Base-by-base conservation (phyloP, 1,140 invertebrate genomes). In the Heliconius congener region DNA sequence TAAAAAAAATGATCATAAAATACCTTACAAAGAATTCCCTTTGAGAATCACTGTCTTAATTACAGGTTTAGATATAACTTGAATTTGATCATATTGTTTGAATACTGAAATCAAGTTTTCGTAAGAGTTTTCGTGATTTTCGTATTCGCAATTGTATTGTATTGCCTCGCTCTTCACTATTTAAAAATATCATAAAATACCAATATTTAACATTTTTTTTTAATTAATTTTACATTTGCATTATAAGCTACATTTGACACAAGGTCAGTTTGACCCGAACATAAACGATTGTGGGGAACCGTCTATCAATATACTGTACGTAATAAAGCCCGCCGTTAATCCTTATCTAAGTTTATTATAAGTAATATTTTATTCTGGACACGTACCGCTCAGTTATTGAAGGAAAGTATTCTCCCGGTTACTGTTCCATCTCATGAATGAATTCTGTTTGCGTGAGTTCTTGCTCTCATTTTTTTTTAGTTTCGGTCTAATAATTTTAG, bases 341-440 rank as follows among this genome's bases (percentile, higher is more conserved):
- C 75, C 72, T 81, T 79, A 79, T 79, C 78, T 76, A 34, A 57
- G 39, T 74, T 74, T 79, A 81, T 82, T 77, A 79, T 71, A 66
- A 76, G 76, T 70, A 34, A 39, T 71, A 77, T 74, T 71, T 18
- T 34, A 82, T 79, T 82, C 78, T 23, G 70, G 18, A 73, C 81
- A 82, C 81, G 82, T 71, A 75, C 34, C 19, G 52, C 74, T 50
- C 77, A 77, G 79, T 81, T 81, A 81, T 78, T 83, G 79, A 83
- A 79, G 82, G 79, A n/a, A 76, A 75, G 73, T 60, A 72, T 78
- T 78, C 37, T 78, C 74, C 74, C n/a, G 37, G 39, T 39, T 66
- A 60, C 39, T 75, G 66, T 75, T 66, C 55, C n/a, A 75, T 66
- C 46, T 66, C 74, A 70, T 75, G 74, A 75, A 57, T 75, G 57